phyloP scores from a whole-genome alignment of 2,888 invertebrate species.

The Leucophenga montana region DNA sequence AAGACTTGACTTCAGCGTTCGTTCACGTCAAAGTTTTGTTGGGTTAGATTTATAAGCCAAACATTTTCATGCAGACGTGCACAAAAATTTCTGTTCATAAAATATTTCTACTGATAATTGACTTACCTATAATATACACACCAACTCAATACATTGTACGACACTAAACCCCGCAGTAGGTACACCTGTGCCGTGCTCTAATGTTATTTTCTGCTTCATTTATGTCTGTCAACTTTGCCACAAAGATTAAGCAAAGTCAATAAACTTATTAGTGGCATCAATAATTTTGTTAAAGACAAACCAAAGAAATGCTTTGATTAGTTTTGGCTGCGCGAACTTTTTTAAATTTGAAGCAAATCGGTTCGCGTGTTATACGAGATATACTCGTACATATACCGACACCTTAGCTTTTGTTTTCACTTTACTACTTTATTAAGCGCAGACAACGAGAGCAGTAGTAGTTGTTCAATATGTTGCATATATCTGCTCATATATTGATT shows the following conservation, averaged over 20 bases:
- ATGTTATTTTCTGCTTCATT: too few species aligned
- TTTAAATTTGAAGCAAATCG: background rate
- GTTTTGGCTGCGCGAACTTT: background rate
- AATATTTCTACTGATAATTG: too few species aligned
- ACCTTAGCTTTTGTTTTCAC: conserved; percentile 15
- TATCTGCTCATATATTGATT: conserved; percentile 66
- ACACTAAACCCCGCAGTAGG: too few species aligned
- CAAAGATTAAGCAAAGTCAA: conserved; percentile 25
- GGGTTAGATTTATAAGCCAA: too few species aligned
- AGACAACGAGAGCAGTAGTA: background rate
- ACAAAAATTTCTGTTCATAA: too few species aligned
- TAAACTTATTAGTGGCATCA: conserved; percentile 24
- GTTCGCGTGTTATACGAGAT: background rate
- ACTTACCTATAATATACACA: too few species aligned
- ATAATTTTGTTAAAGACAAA: conserved; percentile 8
- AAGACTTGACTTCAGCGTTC: too few species aligned
- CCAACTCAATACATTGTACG: too few species aligned
- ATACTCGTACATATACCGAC: background rate
- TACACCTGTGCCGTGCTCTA: too few species aligned
- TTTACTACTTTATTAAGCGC: conserved; percentile 24
- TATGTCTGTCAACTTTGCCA: background rate
- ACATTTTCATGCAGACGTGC: too few species aligned
- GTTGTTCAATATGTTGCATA: background rate
- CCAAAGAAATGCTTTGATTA: conserved; percentile 11
- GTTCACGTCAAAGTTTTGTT: too few species aligned